Evolutionary conservation across 2,113 vertebrate species (phyloP).

Genomic region (Corydoras sp.): DNA sequence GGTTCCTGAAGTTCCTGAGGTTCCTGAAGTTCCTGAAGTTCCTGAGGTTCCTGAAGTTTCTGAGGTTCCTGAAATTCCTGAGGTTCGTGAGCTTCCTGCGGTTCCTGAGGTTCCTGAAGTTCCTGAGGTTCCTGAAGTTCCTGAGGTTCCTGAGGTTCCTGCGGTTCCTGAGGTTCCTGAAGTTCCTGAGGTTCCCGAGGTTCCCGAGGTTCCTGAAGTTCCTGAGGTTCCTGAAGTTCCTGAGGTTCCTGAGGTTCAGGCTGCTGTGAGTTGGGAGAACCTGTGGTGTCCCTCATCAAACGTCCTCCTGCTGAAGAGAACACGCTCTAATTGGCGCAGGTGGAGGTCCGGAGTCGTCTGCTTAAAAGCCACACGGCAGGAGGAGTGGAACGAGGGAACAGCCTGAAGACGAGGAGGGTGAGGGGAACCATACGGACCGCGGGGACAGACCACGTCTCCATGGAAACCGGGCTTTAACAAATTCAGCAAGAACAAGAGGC

Average conservation of each 20-base stretch:
- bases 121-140: no score
- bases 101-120: no score
- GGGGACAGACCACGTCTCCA: neutral
- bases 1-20: no score
- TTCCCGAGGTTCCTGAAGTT: no score
- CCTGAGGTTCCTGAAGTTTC: no score
- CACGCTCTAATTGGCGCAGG: slow-evolving; percentile 18
- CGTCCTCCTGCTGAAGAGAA: slow-evolving; percentile 12
- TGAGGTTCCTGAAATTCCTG: no score
- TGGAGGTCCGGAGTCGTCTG: neutral
- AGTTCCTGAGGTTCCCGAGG: no score
- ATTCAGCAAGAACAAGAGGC: neutral
- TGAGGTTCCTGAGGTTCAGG: slow-evolving; percentile 22
- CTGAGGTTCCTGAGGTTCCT: no score
- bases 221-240: no score
- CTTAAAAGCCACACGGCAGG: slow-evolving; percentile 12
- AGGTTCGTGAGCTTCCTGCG: no score
- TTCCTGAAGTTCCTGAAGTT: no score
- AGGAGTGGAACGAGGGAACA: neutral
- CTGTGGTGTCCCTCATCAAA: slow-evolving; percentile 22
- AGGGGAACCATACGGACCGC: neutral
- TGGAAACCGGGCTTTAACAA: neutral
- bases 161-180: no score
- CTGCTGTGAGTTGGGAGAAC: slow-evolving; percentile 13
- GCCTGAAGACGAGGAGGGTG: neutral